Conservation (phyloP, 1,140 invertebrate genomes). For the Microplitis demolitor region DNA sequence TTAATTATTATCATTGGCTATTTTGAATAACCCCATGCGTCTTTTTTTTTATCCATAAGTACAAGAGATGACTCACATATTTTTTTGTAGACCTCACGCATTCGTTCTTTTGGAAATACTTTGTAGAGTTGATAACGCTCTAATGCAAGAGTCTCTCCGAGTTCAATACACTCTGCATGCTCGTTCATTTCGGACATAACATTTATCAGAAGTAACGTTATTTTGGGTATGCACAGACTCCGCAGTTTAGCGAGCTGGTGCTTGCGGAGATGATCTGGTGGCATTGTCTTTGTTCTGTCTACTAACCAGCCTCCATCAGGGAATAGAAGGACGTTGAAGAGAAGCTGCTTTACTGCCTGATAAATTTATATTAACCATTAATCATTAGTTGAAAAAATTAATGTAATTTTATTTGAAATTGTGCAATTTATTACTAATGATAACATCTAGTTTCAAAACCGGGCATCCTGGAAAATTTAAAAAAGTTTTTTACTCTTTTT, state of each 20-base stretch:
- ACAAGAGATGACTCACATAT: slow-evolving; percentile 78
- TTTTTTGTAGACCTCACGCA: slow-evolving; percentile 77
- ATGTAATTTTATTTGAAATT: not conserved
- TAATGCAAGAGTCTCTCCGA: slow-evolving; percentile 79
- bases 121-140: slow-evolving; percentile 81
- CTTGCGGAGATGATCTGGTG: slow-evolving; percentile 60
- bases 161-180: slow-evolving; percentile 77
- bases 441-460: not conserved
- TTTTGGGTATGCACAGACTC: slow-evolving; percentile 82
- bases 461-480: too few species aligned
- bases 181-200: slow-evolving; percentile 78
- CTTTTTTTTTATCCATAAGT: slow-evolving; percentile 74
- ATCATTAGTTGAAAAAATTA: not conserved
- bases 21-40: slow-evolving; percentile 70
- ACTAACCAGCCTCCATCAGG: slow-evolving; percentile 89
- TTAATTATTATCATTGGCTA: slow-evolving; percentile 28
- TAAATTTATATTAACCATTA: slow-evolving; percentile 27
- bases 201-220: slow-evolving; percentile 78
- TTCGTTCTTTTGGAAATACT: slow-evolving; percentile 75
- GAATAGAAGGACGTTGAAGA: slow-evolving; percentile 90
- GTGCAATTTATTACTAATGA: not conserved
- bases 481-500: too few species aligned
- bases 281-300: slow-evolving; percentile 66
- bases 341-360: slow-evolving; percentile 73
- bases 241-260: slow-evolving; percentile 77